Evolutionary conservation across 2,888 invertebrate species (phyloP), one percentile per base, ranked within the genome.

Genomic region (Caenorhabditis sp.): DNA sequence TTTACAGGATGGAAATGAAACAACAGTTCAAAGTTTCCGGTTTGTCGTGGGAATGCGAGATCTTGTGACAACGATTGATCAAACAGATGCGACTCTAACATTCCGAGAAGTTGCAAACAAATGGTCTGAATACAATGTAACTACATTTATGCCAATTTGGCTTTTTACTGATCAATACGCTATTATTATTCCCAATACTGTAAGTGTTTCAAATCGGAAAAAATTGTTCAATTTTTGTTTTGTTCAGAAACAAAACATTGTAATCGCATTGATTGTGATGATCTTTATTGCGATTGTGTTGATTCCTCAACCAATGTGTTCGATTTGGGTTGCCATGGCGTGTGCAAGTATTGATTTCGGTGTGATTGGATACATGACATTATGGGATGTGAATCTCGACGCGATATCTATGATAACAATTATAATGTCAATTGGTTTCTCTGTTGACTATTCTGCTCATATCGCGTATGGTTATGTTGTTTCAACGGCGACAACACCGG

Each of bases 381-480:
- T 95, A 27, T 96, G 96, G 96, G 93, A 93, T 82, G 95, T 96
- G 8, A 95, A 94, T 87, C 90, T 96, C 66, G 87, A 87, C 65
- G 86, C 87, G 0, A 95, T 96, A 84, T 95, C 95, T 0, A 86
- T 86, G 86, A 86, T 86, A 60, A 86, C 86, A 19, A 91, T 96
- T 65, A 95, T 96, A 81, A 95, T 96, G 95, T 95, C 95, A 88
- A 95, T 96, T 74, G 96, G 95, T 62, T 96, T 95, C 90, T 94
- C 94, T 8, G 95, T 96, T 0, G 95, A 96, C 87, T 96, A 95
- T 88, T 94, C 95, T 0, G 95, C 95, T 17, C 87, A 87, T 69
- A 86, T 87, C 58, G 86, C 87, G 6, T 88, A 87, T 70, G 88
- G 88, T 14, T 87, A 87, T 69, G 87, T 87, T 5, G 79, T 83